These are phyloP conservation scores for Columba janthina DNA, from an alignment of 2,113 vertebrate species.

Conservation along the genomic window DNA sequence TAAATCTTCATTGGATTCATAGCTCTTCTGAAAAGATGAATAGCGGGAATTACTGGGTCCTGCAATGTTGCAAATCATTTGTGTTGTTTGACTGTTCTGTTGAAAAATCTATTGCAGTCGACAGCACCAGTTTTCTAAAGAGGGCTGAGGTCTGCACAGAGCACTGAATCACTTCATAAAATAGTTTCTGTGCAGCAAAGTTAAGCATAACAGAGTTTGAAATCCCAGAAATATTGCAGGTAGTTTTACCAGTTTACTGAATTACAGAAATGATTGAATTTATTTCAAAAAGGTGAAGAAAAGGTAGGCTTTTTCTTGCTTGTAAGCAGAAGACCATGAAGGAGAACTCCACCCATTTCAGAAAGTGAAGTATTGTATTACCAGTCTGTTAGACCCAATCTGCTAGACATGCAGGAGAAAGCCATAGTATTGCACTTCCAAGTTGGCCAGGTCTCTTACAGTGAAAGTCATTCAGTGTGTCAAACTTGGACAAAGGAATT, in stretches of 20 bases:
- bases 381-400: background rate
- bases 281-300: background rate
- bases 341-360: background rate
- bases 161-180: constrained; percentile 1
- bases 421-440: background rate
- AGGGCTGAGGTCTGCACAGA: background rate
- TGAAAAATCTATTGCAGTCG: constrained; percentile 35
- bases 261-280: background rate
- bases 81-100: constrained; percentile 48
- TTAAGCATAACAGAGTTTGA: background rate
- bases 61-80: constrained; percentile 36
- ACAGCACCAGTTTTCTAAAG: constrained; percentile 6
- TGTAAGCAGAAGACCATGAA: background rate
- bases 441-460: background rate
- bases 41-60: constrained; percentile 33
- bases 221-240: constrained; percentile 9
- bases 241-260: background rate
- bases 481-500: background rate
- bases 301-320: background rate
- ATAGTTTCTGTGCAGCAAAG: constrained; percentile 9
- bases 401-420: background rate
- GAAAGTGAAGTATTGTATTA: background rate
- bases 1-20: constrained; percentile 60
- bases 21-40: constrained; percentile 8
- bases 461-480: background rate